A percentile compares a stretch with the other conserved stretches of the same genome.
Evolutionary conservation across 2,888 invertebrate species (phyloP).

Genomic region (Apamea epomidion): DNA sequence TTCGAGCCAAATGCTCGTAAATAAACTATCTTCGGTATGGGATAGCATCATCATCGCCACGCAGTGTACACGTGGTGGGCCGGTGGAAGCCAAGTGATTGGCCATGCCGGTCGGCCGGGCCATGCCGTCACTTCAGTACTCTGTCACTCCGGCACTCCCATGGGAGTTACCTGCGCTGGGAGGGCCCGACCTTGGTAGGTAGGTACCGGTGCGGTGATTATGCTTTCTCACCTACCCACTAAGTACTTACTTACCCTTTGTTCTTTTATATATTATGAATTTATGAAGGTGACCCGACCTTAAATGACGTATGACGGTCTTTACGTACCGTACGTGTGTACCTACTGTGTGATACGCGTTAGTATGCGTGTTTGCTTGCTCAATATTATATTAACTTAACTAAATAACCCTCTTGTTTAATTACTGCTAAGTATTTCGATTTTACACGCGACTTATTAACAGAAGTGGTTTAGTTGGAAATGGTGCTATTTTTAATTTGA

Average conservation of each 20-base stretch:
- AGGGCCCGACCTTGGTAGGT: conserved; percentile 70
- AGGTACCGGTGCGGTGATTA: conserved; percentile 49
- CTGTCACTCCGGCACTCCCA: conserved; percentile 68
- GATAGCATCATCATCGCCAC: conserved; percentile 49
- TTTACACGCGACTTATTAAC: conserved; percentile 47
- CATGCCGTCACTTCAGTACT: conserved; percentile 43
- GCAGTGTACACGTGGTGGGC: conserved; percentile 47
- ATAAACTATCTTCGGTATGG: conserved; percentile 55
- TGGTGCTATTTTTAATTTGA: conserved; percentile 22
- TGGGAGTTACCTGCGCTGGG: conserved; percentile 65
- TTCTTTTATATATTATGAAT: conserved; percentile 46
- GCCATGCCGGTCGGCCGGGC: conserved; percentile 7
- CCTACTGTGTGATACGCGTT: conserved; percentile 26
- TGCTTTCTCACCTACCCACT: conserved; percentile 62
- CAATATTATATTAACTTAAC: conserved; percentile 41
- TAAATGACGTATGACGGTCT: conserved; percentile 24
- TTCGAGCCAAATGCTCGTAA: conserved; percentile 60
- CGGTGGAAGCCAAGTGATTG: conserved; percentile 46
- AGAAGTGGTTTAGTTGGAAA: conserved; percentile 30
- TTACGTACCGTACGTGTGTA: conserved; percentile 19
- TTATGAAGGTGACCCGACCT: conserved; percentile 63
- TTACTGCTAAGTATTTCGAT: conserved; percentile 38
- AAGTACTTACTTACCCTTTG: conserved; percentile 56
- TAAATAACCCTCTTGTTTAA: conserved; percentile 50
- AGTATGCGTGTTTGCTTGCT: conserved; percentile 32